These are phyloP conservation scores for Hyaena hyaena DNA, from an alignment of 2,113 vertebrate species.

Conservation along the genomic window DNA sequence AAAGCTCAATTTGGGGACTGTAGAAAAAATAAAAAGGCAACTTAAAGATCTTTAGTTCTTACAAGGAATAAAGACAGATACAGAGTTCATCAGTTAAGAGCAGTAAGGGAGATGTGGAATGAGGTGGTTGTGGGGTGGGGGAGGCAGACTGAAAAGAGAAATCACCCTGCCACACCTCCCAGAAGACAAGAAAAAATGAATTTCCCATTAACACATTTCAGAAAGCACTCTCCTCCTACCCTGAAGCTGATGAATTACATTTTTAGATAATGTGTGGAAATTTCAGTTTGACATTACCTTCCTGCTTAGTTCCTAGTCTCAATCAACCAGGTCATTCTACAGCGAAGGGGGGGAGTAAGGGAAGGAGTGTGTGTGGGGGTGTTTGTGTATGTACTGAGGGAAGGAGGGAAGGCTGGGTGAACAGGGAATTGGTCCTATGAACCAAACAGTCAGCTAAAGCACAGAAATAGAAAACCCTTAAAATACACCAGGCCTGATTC, in stretches of 20 bases:
- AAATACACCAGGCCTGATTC: slow-evolving; percentile 78
- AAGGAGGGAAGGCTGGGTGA: slow-evolving; percentile 45
- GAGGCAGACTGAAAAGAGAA: slow-evolving; percentile 36
- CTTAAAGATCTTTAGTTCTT: slow-evolving; percentile 60
- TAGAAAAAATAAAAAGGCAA: slow-evolving; percentile 64
- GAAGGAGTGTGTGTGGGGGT: background rate
- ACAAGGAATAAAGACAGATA: slow-evolving; percentile 40
- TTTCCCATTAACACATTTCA: slow-evolving; percentile 76
- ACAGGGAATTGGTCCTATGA: slow-evolving; percentile 67
- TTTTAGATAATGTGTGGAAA: slow-evolving; percentile 78
- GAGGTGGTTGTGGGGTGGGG: background rate
- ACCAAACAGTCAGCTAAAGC: slow-evolving; percentile 75
- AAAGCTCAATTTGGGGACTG: slow-evolving; percentile 61
- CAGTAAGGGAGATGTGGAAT: background rate
- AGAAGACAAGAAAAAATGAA: slow-evolving; percentile 64
- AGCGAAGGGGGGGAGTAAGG: background rate
- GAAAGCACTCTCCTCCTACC: slow-evolving; percentile 71
- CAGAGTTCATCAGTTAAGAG: slow-evolving; percentile 48
- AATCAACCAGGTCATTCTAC: slow-evolving; percentile 58
- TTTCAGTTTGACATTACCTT: slow-evolving; percentile 72
- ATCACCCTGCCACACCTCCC: slow-evolving; percentile 46
- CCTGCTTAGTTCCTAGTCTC: slow-evolving; percentile 57
- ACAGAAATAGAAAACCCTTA: slow-evolving; percentile 82
- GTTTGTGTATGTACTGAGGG: background rate
- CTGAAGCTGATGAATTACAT: slow-evolving; percentile 72